Evolutionary conservation across 1,140 invertebrate genomes (phyloP).

Genomic region (Hyles vespertilio): DNA sequence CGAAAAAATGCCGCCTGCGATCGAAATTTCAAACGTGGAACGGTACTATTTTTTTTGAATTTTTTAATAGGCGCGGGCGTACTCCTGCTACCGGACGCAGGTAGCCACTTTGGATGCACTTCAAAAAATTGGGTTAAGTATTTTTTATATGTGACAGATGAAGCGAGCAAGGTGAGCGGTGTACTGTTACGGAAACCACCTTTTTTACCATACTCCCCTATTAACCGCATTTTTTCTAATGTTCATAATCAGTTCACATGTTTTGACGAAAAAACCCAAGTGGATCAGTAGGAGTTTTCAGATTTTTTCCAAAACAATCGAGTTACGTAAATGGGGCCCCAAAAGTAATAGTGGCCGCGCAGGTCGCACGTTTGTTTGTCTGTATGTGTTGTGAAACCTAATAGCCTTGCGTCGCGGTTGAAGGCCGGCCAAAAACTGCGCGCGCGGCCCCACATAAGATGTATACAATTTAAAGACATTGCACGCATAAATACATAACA

Average conservation of each 20-base stretch:
- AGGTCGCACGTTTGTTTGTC: constrained; percentile 31
- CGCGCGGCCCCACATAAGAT: constrained; percentile 36
- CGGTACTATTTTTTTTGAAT: constrained; percentile 7
- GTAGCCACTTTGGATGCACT: constrained; percentile 51
- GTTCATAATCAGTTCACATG: constrained; percentile 56
- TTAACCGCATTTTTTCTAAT: constrained; percentile 47
- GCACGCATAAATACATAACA: constrained; percentile 35
- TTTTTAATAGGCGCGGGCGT: constrained; percentile 31
- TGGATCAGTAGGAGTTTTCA: constrained; percentile 5
- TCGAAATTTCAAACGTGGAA: constrained; percentile 17
- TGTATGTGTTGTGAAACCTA: constrained; percentile 46
- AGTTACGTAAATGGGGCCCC: constrained; percentile 15
- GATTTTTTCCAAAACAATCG: constrained; percentile 2
- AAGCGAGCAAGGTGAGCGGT: constrained; percentile 60
- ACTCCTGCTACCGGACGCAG: constrained; percentile 58
- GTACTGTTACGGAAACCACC: constrained; percentile 65
- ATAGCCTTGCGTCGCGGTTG: constrained; percentile 49
- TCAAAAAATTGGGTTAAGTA: constrained; percentile 67
- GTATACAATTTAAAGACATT: constrained; percentile 38
- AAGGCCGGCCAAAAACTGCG: constrained; percentile 52
- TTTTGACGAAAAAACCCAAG: constrained; percentile 31
- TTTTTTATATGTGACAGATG: constrained; percentile 52
- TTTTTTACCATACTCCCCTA: constrained; percentile 61
- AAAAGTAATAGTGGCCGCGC: constrained; percentile 29
- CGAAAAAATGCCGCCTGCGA: constrained; percentile 47